Evolutionary conservation across 2,113 vertebrate species (phyloP).

Genomic region (Cathartes aura): DNA sequence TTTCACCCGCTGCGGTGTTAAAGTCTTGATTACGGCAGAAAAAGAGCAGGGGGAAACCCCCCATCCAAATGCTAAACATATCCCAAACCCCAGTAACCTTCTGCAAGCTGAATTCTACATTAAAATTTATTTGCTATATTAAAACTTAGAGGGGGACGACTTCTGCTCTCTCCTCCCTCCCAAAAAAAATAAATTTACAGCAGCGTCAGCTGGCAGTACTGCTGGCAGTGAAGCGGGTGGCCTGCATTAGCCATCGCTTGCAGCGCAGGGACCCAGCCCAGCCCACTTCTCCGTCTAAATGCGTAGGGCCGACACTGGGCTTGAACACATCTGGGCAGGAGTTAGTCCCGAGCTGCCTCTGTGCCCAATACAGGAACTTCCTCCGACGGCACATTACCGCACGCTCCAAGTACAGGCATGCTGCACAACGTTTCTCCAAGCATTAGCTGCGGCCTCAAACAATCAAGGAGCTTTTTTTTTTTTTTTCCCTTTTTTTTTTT

Average conservation of each 20-base stretch:
- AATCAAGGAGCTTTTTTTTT: conserved; percentile 71
- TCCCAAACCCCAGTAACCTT: neutral
- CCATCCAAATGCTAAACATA: neutral
- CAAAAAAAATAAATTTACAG: neutral
- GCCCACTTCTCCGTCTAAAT: conserved; percentile 43
- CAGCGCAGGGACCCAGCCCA: neutral
- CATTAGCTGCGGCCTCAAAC: conserved; percentile 71
- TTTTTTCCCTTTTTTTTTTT: conserved; percentile 4
- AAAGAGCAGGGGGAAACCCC: neutral
- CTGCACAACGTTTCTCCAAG: conserved; percentile 78
- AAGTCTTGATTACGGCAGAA: neutral
- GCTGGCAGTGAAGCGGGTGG: neutral
- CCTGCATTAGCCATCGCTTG: neutral
- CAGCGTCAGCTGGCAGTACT: neutral
- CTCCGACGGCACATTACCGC: conserved; percentile 62
- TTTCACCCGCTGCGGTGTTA: neutral
- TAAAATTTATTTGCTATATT: neutral
- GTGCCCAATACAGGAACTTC: conserved; percentile 76
- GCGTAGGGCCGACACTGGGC: conserved; percentile 19
- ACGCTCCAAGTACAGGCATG: conserved; percentile 77
- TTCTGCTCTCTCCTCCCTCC: neutral
- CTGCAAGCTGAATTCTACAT: neutral
- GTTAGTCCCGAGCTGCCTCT: conserved; percentile 64
- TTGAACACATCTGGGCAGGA: conserved; percentile 64
- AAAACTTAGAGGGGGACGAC: neutral